Evolutionary conservation across 2,113 vertebrate genomes (phyloP).

Genomic region (Nothobranchius furzeri): DNA sequence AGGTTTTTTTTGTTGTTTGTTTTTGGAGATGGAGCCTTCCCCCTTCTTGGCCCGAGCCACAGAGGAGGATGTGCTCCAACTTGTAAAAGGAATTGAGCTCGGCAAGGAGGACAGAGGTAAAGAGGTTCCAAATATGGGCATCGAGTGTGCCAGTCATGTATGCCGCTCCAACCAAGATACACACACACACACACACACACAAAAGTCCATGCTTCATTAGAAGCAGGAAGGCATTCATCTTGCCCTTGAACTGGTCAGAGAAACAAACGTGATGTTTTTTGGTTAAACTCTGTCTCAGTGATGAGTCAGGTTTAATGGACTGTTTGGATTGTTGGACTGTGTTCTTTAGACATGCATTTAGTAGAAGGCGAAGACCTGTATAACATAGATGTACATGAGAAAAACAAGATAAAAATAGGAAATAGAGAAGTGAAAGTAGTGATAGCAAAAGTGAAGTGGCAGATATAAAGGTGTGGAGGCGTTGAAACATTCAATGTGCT

Average conservation of each 20-base stretch:
- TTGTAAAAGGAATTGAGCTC: constrained; percentile 78
- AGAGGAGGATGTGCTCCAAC: constrained; percentile 68
- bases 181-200: constrained; percentile 1
- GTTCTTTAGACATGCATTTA: constrained; percentile 7
- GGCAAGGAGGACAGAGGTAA: constrained; percentile 58
- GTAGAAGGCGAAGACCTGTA: constrained; percentile 61
- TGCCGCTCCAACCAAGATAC: neutral
- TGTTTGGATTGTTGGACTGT: neutral
- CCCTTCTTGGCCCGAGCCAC: constrained; percentile 17
- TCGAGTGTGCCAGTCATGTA: constrained; percentile 43
- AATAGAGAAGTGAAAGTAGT: too few relatives aligned
- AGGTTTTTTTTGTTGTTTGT: constrained; percentile 16
- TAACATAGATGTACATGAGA: neutral
- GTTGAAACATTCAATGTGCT: too few relatives aligned
- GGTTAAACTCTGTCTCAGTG: constrained; percentile 38
- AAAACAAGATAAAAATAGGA: too few relatives aligned
- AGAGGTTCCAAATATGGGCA: constrained; percentile 78
- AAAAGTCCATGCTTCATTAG: constrained; percentile 3
- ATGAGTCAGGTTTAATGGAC: too few relatives aligned
- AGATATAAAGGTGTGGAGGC: too few relatives aligned
- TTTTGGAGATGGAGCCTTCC: constrained; percentile 11
- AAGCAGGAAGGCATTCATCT: constrained; percentile 49
- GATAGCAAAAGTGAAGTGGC: neutral
- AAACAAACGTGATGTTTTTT: constrained; percentile 24
- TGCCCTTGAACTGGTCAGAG: constrained; percentile 37